Evolutionary conservation across 2,113 vertebrate genomes (phyloP), one percentile per base, ranked within the genome.

Genomic region (Pardalotus punctatus): DNA sequence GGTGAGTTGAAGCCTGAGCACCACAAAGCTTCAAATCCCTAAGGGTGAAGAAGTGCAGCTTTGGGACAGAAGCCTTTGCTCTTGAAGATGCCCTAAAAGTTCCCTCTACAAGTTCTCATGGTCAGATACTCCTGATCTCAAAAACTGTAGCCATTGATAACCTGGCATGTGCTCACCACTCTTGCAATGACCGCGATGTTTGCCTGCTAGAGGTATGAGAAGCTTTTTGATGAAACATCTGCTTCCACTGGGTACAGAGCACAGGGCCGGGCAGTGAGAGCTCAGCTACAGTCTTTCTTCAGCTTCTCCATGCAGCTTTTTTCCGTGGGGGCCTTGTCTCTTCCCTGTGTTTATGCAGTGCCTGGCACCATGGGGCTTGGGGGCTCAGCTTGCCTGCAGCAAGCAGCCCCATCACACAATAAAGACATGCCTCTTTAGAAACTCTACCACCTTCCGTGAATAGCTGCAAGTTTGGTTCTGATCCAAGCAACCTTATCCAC

Each of bases 401-500:
- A 72, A 74, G 65, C 57, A 88, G 76, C 86, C 84, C 79, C 36
- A 14, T 10, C 56, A 22, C 42, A 86, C 90, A 78, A 90, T 84
- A 74, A 71, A 81, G 93, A 71, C 72, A 20, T 35, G 53, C n/a
- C 76, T 85, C 76, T 76, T 40, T 5, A 56, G 86, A 81, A 92
- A 71, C 88, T 67, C 90, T 15, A 56, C 87, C 93, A 96, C 93
- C 90, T 95, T 87, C 92, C 42, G 0, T 89, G 94, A 95, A 94
- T 88, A 92, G 85, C 87, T 95, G 80, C n/a, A 60, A 74, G 80
- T 40, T 92, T 96, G 79, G 77, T 95, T 90, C 79, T 54, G 69
- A 93, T 95, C 94, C 94, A 97, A 95, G 82, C 90, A 96, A 96
- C 88, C 96, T 96, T 95, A 96, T 86, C 92, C 96, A 81, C 92